These are phyloP conservation scores for Drosophila serrata DNA, from an alignment of 1,140 invertebrate species.

Conservation along the genomic window DNA sequence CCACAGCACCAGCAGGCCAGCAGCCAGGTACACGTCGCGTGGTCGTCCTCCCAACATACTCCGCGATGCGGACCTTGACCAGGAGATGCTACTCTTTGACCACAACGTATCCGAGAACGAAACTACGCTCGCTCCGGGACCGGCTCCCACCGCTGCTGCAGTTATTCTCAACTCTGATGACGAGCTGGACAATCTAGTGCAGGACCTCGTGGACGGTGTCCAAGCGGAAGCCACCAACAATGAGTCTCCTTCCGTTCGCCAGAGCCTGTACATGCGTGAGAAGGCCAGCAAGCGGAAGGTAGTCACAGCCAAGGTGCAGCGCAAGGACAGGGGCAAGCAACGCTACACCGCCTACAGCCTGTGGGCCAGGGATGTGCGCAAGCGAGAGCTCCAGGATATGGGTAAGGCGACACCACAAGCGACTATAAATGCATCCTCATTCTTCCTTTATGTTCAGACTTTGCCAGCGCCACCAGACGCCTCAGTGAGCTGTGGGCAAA, in stretches of 20 bases:
- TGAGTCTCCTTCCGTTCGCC: conserved; percentile 85
- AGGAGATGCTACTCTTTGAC: conserved; percentile 43
- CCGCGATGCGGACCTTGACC: conserved; percentile 52
- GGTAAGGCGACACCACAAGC: conserved; percentile 34
- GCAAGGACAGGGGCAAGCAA: conserved; percentile 90
- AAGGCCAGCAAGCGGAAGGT: conserved; percentile 92
- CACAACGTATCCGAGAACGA: conserved; percentile 44
- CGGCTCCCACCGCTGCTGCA: conserved; percentile 6
- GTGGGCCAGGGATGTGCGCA: conserved; percentile 93
- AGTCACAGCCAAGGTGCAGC: conserved; percentile 89
- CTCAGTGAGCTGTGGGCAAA: conserved; percentile 94
- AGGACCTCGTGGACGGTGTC: conserved; percentile 75
- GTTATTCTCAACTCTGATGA: conserved; percentile 70
- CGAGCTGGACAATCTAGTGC: conserved; percentile 75
- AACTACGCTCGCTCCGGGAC: background rate
- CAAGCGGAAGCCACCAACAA: conserved; percentile 66
- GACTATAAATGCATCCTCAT: background rate
- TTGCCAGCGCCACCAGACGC: conserved; percentile 91
- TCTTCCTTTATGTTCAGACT: conserved; percentile 86
- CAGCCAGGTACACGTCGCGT: conserved; percentile 54
- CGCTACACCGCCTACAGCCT: conserved; percentile 95
- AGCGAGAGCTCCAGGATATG: conserved; percentile 89
- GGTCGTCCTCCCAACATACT: conserved; percentile 70
- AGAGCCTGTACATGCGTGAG: conserved; percentile 92
- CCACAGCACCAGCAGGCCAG: conserved; percentile 42